Conservation (phyloP, 2,888 invertebrate genomes). For the Eupithecia subfuscata region DNA sequence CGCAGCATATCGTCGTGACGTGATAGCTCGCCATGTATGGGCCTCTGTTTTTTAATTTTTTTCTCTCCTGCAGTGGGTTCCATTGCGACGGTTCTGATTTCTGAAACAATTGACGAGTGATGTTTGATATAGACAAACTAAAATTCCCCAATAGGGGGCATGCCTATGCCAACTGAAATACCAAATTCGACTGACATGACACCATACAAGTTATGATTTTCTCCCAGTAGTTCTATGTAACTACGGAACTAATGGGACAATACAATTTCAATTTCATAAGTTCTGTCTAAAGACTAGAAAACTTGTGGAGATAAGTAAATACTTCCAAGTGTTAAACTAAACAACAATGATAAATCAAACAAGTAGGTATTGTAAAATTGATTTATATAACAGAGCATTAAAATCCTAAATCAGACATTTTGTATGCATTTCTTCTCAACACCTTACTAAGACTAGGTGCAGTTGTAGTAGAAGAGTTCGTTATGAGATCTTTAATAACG, state of each 20-base stretch:
- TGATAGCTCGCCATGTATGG: not conserved
- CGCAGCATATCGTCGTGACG: slow-evolving; percentile 35
- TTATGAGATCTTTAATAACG: slow-evolving; percentile 52
- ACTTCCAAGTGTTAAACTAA: not conserved
- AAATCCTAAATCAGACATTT: slow-evolving; percentile 68
- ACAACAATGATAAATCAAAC: not conserved
- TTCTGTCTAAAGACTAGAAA: not conserved
- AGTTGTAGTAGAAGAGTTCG: not conserved
- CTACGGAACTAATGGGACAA: not conserved
- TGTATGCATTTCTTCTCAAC: slow-evolving; percentile 35
- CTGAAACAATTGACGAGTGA: slow-evolving; percentile 32
- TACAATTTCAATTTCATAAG: not conserved
- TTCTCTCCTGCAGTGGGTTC: slow-evolving; percentile 34
- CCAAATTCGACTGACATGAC: not conserved
- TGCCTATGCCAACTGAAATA: not conserved
- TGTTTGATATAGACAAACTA: not conserved
- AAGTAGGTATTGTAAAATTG: not conserved
- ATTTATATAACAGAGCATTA: slow-evolving; percentile 1
- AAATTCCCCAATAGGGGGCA: not conserved
- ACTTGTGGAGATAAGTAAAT: not conserved
- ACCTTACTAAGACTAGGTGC: not conserved
- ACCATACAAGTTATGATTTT: not conserved
- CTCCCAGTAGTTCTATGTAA: not conserved
- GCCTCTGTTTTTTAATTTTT: slow-evolving; percentile 23
- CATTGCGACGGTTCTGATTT: slow-evolving; percentile 42